phyloP scores from a whole-genome alignment of 2,113 vertebrate species.

The Riparia riparia region DNA sequence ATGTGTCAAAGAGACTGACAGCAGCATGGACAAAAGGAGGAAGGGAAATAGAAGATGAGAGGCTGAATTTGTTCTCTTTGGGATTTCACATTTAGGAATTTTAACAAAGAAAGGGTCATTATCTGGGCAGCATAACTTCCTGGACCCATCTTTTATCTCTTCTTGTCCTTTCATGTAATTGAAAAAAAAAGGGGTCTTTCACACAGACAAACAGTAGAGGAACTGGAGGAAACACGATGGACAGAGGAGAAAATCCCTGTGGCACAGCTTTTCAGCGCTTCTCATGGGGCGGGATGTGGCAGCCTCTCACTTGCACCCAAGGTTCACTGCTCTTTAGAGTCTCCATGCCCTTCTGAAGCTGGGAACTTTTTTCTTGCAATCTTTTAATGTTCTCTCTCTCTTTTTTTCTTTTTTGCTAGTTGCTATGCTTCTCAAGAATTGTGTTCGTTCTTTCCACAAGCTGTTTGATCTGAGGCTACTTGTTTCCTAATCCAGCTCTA shows the following conservation, averaged over 20 bases:
- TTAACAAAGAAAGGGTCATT: constrained; percentile 59
- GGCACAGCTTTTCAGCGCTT: background rate
- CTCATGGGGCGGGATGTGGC: background rate
- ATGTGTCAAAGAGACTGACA: constrained; percentile 56
- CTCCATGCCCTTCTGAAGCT: background rate
- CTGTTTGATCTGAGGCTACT: background rate
- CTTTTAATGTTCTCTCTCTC: background rate
- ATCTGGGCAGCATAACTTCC: constrained; percentile 61
- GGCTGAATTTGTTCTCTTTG: constrained; percentile 47
- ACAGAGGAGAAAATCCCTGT: background rate
- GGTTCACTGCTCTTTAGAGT: background rate
- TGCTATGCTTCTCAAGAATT: background rate
- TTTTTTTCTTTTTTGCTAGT: background rate
- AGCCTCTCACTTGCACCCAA: background rate
- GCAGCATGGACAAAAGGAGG: constrained; percentile 54
- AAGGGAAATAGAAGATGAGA: constrained; percentile 55
- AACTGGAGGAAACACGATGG: constrained; percentile 15
- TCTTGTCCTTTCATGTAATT: constrained; percentile 54
- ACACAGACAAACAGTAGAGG: constrained; percentile 7
- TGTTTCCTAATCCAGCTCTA: background rate
- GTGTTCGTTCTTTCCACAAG: background rate
- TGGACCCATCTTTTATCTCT: constrained; percentile 65
- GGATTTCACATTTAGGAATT: constrained; percentile 52
- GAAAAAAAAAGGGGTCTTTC: constrained; percentile 12
- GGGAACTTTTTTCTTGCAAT: background rate